A percentile compares a stretch with the other conserved stretches of the same genome.
phyloP scores from a whole-genome alignment of 2,797 vertebrate genomes.

The Enteromius unitaeniatus region DNA sequence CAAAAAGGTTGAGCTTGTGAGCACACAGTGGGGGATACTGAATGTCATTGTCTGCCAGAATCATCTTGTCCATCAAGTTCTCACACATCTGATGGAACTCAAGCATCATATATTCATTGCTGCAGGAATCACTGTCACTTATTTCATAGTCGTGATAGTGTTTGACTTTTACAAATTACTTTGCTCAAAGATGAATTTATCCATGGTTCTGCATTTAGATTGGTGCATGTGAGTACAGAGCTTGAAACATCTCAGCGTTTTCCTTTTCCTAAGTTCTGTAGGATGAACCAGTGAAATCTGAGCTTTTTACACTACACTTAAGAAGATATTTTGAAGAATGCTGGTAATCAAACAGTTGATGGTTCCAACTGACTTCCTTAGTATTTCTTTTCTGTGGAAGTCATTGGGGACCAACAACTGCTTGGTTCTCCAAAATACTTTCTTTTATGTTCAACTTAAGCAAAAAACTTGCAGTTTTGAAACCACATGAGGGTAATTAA shows the following conservation, averaged over 20 bases:
- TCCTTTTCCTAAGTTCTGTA: too few relatives aligned
- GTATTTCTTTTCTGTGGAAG: too few relatives aligned
- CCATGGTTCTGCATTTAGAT: background rate
- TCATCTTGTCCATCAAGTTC: conserved; percentile 9
- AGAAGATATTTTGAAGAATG: background rate
- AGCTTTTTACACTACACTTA: background rate
- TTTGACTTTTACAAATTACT: conserved; percentile 19
- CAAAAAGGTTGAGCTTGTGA: background rate
- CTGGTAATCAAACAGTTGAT: too few relatives aligned
- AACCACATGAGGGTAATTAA: too few relatives aligned
- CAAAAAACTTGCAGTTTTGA: background rate
- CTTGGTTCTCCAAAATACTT: background rate
- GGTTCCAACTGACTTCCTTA: too few relatives aligned
- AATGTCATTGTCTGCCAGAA: conserved; percentile 18
- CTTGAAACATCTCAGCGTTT: background rate
- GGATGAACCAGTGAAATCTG: too few relatives aligned
- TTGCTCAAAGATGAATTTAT: background rate
- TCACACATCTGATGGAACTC: background rate
- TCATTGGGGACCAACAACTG: too few relatives aligned
- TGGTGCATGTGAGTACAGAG: background rate
- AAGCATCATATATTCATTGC: background rate
- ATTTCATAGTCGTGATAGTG: background rate
- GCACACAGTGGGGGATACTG: background rate
- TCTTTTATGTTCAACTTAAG: too few relatives aligned
- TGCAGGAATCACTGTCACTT: conserved; percentile 3